A percentile compares a stretch with the other conserved stretches of the same genome.
Evolutionary conservation across 2,113 vertebrate genomes (phyloP).

Genomic region (Lagopus leucura): DNA sequence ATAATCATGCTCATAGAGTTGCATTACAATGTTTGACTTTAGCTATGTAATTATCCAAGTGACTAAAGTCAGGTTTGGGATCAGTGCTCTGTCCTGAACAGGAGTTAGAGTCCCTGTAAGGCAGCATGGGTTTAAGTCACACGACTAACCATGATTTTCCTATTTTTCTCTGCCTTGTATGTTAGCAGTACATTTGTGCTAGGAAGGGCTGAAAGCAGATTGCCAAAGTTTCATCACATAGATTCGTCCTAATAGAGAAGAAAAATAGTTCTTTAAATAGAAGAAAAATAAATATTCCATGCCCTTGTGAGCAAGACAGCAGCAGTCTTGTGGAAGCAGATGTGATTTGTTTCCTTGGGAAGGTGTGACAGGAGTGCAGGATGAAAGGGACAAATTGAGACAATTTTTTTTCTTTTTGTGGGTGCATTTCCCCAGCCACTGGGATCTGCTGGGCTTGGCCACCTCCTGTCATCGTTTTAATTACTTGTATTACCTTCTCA

Average conservation of each 20-base stretch:
- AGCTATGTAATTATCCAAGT: not conserved
- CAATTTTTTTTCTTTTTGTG: not conserved
- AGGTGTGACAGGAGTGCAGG: not conserved
- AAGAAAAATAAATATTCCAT: too few species aligned
- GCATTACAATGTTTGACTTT: not conserved
- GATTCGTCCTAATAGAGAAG: not conserved
- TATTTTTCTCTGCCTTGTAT: not conserved
- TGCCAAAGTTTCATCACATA: not conserved
- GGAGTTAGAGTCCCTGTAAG: not conserved
- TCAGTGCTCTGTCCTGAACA: not conserved
- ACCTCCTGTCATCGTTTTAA: not conserved
- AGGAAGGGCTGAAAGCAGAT: not conserved
- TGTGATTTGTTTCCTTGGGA: not conserved
- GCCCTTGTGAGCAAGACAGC: not conserved
- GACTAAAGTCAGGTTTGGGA: not conserved
- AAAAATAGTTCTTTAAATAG: not conserved
- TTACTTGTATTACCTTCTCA: not conserved
- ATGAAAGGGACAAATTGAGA: not conserved
- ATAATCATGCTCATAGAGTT: fast-evolving
- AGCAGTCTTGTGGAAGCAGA: not conserved
- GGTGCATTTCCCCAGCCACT: not conserved
- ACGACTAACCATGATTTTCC: not conserved
- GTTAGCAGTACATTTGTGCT: not conserved
- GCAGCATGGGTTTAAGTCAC: not conserved
- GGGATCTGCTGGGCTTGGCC: not conserved